phyloP scores from a whole-genome alignment of 2,888 invertebrate species.

The Apamea anceps region DNA sequence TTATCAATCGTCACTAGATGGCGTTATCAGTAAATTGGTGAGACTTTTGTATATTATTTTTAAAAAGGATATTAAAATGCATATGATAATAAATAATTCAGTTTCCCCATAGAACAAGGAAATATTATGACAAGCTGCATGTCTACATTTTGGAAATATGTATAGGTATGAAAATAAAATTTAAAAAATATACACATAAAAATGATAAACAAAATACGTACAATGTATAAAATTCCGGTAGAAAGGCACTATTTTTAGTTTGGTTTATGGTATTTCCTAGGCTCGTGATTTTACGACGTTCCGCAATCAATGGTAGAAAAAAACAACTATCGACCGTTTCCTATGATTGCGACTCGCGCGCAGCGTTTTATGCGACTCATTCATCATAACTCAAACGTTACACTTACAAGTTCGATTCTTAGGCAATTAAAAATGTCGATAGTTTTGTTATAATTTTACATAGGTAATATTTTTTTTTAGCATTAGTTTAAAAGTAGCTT shows the following conservation, averaged over 20 bases:
- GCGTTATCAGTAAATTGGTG: background rate
- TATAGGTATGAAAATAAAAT: too few species aligned
- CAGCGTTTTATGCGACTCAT: constrained; percentile 5
- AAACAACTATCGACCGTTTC: constrained; percentile 70
- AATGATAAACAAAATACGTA: constrained; percentile 24
- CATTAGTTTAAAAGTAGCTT: background rate
- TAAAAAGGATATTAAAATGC: too few species aligned
- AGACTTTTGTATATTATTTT: background rate
- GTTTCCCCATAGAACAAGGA: background rate
- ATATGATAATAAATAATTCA: background rate
- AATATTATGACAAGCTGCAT: background rate
- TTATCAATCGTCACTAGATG: background rate
- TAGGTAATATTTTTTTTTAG: background rate
- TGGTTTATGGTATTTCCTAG: constrained; percentile 63
- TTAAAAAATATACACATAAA: background rate
- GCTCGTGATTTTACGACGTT: constrained; percentile 80
- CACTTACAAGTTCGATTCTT: constrained; percentile 5
- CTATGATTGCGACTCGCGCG: constrained; percentile 69
- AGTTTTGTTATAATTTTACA: background rate
- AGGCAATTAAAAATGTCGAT: constrained; percentile 15
- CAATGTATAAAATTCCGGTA: constrained; percentile 35
- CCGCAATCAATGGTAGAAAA: constrained; percentile 75
- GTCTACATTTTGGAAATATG: background rate
- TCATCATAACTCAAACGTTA: background rate
- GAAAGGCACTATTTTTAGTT: constrained; percentile 60